Conservation (phyloP, 2,797 vertebrate species). For the Nyctibius grandis region DNA sequence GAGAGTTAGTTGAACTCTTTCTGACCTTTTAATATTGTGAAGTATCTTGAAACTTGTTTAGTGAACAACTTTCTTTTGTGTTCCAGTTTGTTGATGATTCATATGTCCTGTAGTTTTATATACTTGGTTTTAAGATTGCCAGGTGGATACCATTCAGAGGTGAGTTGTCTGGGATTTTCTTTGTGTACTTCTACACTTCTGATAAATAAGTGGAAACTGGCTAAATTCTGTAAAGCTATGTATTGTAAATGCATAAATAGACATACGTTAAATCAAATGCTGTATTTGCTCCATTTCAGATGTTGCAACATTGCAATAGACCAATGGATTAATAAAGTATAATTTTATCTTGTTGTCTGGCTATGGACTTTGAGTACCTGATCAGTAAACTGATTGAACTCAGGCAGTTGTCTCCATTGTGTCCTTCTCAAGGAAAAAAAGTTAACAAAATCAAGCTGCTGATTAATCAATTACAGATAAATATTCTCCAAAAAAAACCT, state of each 20-base stretch:
- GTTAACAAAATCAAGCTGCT: not conserved
- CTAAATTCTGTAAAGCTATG: not conserved
- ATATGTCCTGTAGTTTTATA: not conserved
- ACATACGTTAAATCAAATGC: not conserved
- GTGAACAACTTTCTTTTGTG: not conserved
- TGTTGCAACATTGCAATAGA: not conserved
- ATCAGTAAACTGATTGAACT: not conserved
- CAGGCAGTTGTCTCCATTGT: not conserved
- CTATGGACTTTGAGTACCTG: not conserved
- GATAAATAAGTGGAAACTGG: not conserved
- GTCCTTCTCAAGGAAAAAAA: not conserved
- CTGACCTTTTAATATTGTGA: not conserved
- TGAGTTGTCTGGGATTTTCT: not conserved
- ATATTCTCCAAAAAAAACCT: not conserved
- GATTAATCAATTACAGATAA: not conserved
- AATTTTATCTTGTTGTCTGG: not conserved
- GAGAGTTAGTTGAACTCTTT: not conserved
- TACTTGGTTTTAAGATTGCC: not conserved
- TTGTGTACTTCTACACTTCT: not conserved
- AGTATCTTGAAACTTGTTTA: not conserved
- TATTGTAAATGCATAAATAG: not conserved
- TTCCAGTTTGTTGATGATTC: not conserved
- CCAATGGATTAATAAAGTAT: not conserved
- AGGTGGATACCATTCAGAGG: not conserved
- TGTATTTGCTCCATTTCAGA: not conserved